Percentiles rank a stretch among this genome's conserved stretches.
phyloP scores from a whole-genome alignment of 2,797 vertebrate genomes.

The Champsocephalus esox region DNA sequence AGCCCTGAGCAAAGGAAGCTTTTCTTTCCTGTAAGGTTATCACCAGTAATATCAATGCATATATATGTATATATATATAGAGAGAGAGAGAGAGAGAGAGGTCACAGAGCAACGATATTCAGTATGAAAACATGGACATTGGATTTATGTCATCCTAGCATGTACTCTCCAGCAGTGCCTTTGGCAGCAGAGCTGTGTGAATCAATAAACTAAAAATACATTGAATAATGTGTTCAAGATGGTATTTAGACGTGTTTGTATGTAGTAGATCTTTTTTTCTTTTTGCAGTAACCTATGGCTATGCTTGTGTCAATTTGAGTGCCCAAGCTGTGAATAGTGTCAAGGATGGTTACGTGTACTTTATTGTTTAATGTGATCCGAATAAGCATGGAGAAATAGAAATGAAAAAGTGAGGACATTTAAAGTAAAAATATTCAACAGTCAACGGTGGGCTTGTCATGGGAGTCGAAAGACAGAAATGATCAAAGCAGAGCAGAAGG shows the following conservation, averaged over 20 bases:
- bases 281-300: background rate
- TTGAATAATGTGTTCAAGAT: conserved; percentile 47
- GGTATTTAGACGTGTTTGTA: conserved; percentile 36
- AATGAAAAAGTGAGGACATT: conserved; percentile 37
- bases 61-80: background rate
- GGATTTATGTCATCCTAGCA: conserved; percentile 72
- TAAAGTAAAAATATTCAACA: conserved; percentile 42
- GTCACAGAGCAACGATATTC: conserved; percentile 53
- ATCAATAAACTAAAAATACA: conserved; percentile 85
- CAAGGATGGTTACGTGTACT: conserved; percentile 3
- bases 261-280: conserved; percentile 12
- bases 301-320: background rate
- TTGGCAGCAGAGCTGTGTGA: conserved; percentile 56
- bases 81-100: conserved; percentile 26
- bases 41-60: conserved; percentile 42
- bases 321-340: conserved; percentile 15
- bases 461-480: conserved; percentile 43
- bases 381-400: conserved; percentile 14
- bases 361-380: conserved; percentile 6
- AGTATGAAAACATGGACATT: conserved; percentile 64
- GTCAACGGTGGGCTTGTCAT: conserved; percentile 47
- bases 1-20: conserved; percentile 31
- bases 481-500: conserved; percentile 64
- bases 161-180: conserved; percentile 53
- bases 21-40: conserved; percentile 49